Base-by-base conservation (phyloP, 2,888 invertebrate genomes). In the Listrodromus nycthemerus region DNA sequence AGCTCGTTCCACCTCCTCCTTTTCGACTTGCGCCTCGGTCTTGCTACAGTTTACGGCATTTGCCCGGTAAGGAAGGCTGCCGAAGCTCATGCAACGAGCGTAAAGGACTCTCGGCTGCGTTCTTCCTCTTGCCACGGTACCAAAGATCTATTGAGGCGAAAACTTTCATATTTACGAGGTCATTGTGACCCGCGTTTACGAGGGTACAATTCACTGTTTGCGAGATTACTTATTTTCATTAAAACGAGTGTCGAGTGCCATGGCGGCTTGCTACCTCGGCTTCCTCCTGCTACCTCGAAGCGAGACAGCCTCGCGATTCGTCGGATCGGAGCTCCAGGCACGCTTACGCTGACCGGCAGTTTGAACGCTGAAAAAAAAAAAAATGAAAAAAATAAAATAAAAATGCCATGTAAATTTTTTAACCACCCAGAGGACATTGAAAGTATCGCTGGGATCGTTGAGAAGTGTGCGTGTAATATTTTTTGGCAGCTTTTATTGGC, bases 181-280 rank as follows among this genome's bases (percentile, higher is more conserved):
- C 87, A 89, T 90, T 91, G 91, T 89, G 83, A 80, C 83, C 52
- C 84, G 82, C 88, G 87, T 92, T 92, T 92, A 92, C 90, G 90
- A 92, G 86, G 87, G 85, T 85, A 91, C 88, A 91, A 91, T 92
- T 89, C 90, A 78, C 86, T 91, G 91, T 91, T 92, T 91, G 89
- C 86, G 87, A 92, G 86, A 92, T 91, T 91, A 91, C 91, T 92
- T 91, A 92, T 91, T 91, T 91, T 91, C 90, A 91, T 92, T 91
- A 91, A 92, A 92, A 90, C 90, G 90, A 77, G 67, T 70, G 69
- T 84, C 81, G 74, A 78, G 77, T 78, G 74, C 74, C 27, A 2
- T 24, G 21, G 30, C 41, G 75, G 63, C 37, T 7, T 8, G 58
- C 66, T 69, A 70, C 69, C 52, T 66, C 37, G 55, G 24, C 58